These are phyloP conservation scores for Drosophila infuscata DNA, from an alignment of 2,888 invertebrate species.

Conservation along the genomic window DNA sequence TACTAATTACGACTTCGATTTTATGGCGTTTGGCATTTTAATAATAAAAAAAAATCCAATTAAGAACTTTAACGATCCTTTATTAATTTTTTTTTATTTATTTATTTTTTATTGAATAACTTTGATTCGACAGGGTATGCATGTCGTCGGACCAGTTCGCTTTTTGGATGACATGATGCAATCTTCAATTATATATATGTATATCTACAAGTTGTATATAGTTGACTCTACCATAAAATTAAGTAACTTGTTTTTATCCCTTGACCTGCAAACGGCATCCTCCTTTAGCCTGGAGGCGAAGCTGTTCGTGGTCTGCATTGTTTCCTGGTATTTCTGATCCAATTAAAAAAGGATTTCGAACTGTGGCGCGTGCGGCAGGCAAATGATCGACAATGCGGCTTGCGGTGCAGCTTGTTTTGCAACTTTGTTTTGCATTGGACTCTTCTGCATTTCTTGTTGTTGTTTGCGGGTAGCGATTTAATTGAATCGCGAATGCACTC, in stretches of 20 bases:
- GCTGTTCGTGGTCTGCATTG: not conserved
- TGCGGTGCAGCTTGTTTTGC: not conserved
- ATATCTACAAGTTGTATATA: not conserved
- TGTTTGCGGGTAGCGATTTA: slow-evolving; percentile 32
- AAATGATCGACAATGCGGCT: slow-evolving; percentile 43
- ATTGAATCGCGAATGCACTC: slow-evolving; percentile 73
- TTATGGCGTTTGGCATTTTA: not conserved
- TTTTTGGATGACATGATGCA: not conserved
- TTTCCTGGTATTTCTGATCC: slow-evolving; percentile 1
- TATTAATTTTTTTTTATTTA: not conserved
- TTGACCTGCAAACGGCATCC: not conserved
- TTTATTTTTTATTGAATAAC: not conserved
- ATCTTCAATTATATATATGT: not conserved
- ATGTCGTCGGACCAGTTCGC: not conserved
- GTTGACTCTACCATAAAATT: not conserved
- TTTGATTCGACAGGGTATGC: not conserved
- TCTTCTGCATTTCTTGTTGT: slow-evolving; percentile 1
- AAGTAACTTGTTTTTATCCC: not conserved
- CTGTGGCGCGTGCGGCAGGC: slow-evolving; percentile 39
- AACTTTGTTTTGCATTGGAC: slow-evolving; percentile 5
- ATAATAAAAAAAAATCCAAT: not conserved
- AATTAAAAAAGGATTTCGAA: slow-evolving; percentile 14
- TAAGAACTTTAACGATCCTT: not conserved
- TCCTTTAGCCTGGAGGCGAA: not conserved
- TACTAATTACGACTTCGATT: not conserved